These are phyloP conservation scores for Octodon degus DNA, from an alignment of 2,113 vertebrate genomes.

Conservation along the genomic window DNA sequence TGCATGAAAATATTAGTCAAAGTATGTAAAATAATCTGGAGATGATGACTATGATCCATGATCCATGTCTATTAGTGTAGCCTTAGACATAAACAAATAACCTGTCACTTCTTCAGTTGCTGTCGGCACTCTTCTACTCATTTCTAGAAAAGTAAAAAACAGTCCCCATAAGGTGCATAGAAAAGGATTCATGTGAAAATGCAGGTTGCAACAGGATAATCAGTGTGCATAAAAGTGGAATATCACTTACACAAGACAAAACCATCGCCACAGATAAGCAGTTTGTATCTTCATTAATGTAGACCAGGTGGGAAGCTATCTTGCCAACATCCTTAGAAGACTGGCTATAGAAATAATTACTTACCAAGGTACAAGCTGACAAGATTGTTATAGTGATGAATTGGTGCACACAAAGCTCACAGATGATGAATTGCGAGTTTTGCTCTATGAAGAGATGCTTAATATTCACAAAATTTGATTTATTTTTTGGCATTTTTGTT, in stretches of 20 bases:
- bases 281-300: conserved; percentile 67
- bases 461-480: conserved; percentile 77
- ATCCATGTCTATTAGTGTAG: conserved; percentile 60
- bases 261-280: conserved; percentile 45
- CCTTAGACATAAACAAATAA: conserved; percentile 32
- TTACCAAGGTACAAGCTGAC: conserved; percentile 68
- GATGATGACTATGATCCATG: not conserved
- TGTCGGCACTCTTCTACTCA: conserved; percentile 33
- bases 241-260: conserved; percentile 23
- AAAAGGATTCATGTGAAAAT: conserved; percentile 56
- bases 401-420: conserved; percentile 66
- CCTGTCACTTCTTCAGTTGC: not conserved
- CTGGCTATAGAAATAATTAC: conserved; percentile 79
- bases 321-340: conserved; percentile 68
- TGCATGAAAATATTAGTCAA: conserved; percentile 9
- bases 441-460: conserved; percentile 76
- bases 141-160: conserved; percentile 51
- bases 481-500: conserved; percentile 67
- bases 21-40: conserved; percentile 6
- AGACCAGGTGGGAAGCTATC: conserved; percentile 69
- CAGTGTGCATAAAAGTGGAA: conserved; percentile 16
- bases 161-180: not conserved
- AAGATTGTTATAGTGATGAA: conserved; percentile 82
- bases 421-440: conserved; percentile 76
- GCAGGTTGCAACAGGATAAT: conserved; percentile 36